These are phyloP conservation scores for Taxidea taxus DNA, from an alignment of 2,113 vertebrate species.

Conservation along the genomic window DNA sequence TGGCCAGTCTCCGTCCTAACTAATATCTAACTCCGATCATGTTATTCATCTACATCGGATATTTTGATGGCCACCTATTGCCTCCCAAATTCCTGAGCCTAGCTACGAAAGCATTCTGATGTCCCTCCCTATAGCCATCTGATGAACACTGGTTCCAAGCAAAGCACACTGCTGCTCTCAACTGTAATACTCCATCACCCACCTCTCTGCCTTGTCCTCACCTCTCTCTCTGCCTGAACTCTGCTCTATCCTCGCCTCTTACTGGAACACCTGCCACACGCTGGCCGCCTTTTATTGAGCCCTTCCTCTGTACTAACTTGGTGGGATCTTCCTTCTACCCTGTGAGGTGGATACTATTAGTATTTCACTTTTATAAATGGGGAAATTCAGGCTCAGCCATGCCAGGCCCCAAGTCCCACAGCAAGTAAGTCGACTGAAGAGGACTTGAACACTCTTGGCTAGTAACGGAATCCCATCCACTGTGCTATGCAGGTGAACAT, in stretches of 20 bases:
- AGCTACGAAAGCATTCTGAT: background rate
- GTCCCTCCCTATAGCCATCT: background rate
- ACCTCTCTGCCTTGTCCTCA: background rate
- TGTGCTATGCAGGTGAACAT: rapidly evolving
- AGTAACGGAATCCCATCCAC: background rate
- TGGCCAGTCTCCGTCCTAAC: background rate
- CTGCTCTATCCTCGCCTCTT: background rate
- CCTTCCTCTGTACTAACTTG: background rate
- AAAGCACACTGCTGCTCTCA: background rate
- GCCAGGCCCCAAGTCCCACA: background rate
- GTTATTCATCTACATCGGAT: background rate
- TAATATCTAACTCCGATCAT: background rate
- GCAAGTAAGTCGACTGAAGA: background rate
- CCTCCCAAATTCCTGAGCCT: background rate
- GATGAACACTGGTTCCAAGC: background rate
- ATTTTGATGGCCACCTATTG: background rate
- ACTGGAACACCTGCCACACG: background rate
- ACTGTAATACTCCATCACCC: rapidly evolving
- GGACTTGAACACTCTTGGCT: background rate
- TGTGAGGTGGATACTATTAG: background rate
- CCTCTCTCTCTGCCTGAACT: background rate
- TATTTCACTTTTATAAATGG: background rate
- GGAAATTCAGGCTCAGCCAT: background rate
- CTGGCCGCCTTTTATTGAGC: background rate
- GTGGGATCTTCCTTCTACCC: background rate